phyloP scores from a whole-genome alignment of 2,888 invertebrate genomes.

The Pheosia gnoma region DNA sequence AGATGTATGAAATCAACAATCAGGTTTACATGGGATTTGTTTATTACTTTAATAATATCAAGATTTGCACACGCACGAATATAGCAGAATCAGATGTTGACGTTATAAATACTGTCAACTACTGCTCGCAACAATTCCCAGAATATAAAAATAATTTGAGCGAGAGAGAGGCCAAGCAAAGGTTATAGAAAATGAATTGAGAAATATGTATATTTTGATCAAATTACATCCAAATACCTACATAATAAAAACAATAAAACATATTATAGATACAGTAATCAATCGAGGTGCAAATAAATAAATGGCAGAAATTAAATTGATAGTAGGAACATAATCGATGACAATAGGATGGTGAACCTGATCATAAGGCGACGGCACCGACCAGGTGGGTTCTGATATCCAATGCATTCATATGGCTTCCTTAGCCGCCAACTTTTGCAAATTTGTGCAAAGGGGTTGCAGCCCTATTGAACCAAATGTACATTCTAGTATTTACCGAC shows the following conservation, averaged over 20 bases:
- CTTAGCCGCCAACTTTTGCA: constrained; percentile 12
- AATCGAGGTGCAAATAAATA: neutral
- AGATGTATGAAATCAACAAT: constrained; percentile 23
- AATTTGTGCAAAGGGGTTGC: neutral
- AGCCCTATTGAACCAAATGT: neutral
- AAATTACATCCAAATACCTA: neutral
- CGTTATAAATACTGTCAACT: neutral
- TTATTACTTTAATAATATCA: constrained; percentile 6
- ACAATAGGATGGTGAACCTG: constrained; percentile 51
- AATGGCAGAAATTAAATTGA: neutral
- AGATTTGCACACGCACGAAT: constrained; percentile 1
- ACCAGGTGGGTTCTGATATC: constrained; percentile 50
- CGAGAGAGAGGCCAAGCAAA: neutral
- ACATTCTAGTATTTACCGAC: too few species aligned
- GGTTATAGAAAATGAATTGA: neutral
- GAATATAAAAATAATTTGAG: neutral
- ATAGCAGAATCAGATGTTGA: neutral
- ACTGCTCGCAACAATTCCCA: neutral
- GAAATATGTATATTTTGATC: too few species aligned
- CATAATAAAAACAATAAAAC: neutral
- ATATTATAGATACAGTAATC: neutral
- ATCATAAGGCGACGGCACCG: constrained; percentile 45
- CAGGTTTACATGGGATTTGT: constrained; percentile 21
- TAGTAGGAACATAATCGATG: constrained; percentile 43
- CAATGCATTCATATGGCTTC: constrained; percentile 49